Evolutionary conservation across 1,140 invertebrate species (phyloP), one percentile per base, ranked within the genome.

Genomic region (Adelges cooleyi): DNA sequence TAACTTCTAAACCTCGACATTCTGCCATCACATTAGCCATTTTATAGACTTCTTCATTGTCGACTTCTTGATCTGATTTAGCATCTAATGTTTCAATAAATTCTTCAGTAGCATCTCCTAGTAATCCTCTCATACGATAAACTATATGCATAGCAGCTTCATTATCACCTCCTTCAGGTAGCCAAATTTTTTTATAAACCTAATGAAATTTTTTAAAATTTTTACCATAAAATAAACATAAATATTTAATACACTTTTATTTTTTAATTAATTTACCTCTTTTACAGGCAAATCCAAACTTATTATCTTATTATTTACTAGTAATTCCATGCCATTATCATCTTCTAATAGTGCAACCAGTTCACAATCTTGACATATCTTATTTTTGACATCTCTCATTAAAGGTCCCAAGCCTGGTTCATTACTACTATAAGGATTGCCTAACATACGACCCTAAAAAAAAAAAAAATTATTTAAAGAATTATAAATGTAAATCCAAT

Each of bases 281-380:
- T 92, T 93, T 0, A 98, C 94, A 0, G 91, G 89, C 53, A 99
- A 77, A 78, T 98, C 95, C 0, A 98, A 78, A 67, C 90, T 94
- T 71, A 99, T 98, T 54, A 98, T 98, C 78, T 98, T 98, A 75
- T 98, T 98, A 72, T 94, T 93, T 0, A 99, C 95, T n/a, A 98
- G 79, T 54, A 98, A 77, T 75, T 98, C 95, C 94, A 99, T 98
- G 50, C 95, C 95, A 71, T 94, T 98, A 74, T 98, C 95, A 75
- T 98, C 95, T 75, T 98, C 95, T 0, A 98, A 75, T 17, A 99
- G 76, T 1, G 95, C 94, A 1, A 98, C 91, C 42, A 98, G 77
- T 73, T 99, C 95, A 77, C 95, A 98, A 78, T 98, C 95, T 71
- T 89, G 88, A 72, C 93, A 96, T 67, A 96, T 95, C 75, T 98